Percentiles rank a stretch among this genome's conserved stretches.
Evolutionary conservation across 2,888 invertebrate species (phyloP).

Genomic region (Lochmaea crataegi): DNA sequence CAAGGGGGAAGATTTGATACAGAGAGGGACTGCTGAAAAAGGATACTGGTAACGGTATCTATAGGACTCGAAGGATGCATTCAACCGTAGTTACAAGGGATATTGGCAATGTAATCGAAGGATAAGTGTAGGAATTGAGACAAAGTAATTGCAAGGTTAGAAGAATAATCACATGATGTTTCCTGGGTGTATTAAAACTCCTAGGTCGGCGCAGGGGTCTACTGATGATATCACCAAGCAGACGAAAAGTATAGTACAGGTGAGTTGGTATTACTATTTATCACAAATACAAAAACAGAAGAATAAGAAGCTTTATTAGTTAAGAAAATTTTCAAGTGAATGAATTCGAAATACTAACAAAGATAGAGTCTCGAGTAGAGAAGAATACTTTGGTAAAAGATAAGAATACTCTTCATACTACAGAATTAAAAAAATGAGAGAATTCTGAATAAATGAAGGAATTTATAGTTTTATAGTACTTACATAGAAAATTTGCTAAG

Average conservation of each 20-base stretch:
- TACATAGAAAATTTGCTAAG: too few relatives aligned
- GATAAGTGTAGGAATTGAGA: constrained; percentile 36
- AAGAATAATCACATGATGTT: constrained; percentile 65
- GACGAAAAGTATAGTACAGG: constrained; percentile 79
- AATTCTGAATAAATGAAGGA: too few relatives aligned
- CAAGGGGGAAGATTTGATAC: not conserved
- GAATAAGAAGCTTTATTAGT: too few relatives aligned
- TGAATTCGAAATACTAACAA: too few relatives aligned
- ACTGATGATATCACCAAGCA: constrained; percentile 80
- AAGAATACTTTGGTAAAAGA: too few relatives aligned
- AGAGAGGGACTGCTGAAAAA: not conserved
- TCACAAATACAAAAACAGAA: not conserved
- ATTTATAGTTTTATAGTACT: too few relatives aligned
- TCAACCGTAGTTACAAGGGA: constrained; percentile 10
- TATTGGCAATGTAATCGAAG: constrained; percentile 29
- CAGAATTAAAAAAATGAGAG: too few relatives aligned
- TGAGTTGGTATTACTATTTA: constrained; percentile 54
- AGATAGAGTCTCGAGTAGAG: too few relatives aligned
- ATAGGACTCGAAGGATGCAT: constrained; percentile 7
- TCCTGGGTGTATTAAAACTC: constrained; percentile 77
- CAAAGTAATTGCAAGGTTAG: constrained; percentile 34
- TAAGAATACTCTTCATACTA: too few relatives aligned
- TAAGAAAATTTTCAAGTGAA: too few relatives aligned
- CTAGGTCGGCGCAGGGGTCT: constrained; percentile 79
- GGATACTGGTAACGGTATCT: constrained; percentile 3